phyloP scores from a whole-genome alignment of 2,888 invertebrate genomes.

The Phaonia tiefii region DNA sequence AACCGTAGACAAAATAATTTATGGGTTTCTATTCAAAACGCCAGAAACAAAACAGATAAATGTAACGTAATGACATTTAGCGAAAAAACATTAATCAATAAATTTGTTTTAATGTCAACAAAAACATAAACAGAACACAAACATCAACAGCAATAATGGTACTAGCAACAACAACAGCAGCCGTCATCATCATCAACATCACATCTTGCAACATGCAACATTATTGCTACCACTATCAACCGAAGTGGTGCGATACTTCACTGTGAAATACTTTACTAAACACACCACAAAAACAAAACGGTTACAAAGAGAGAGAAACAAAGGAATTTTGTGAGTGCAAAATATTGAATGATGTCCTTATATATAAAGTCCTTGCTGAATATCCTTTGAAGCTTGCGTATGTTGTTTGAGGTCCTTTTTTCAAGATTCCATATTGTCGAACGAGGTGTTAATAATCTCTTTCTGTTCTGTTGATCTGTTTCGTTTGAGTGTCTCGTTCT shows the following conservation, averaged over 20 bases:
- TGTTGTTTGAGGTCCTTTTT: neutral
- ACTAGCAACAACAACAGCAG: constrained; percentile 25
- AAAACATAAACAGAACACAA: constrained; percentile 45
- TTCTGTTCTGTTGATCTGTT: constrained; percentile 49
- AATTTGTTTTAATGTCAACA: constrained; percentile 75
- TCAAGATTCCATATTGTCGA: neutral
- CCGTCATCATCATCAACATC: neutral
- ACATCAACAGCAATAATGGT: constrained; percentile 13
- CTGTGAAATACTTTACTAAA: neutral
- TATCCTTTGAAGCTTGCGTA: constrained; percentile 15
- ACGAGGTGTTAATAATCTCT: constrained; percentile 65
- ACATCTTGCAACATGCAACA: neutral
- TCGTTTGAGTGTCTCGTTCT: neutral
- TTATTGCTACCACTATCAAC: neutral
- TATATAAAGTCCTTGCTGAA: neutral
- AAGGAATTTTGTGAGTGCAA: neutral
- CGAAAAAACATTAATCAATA: constrained; percentile 77
- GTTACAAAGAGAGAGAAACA: constrained; percentile 36
- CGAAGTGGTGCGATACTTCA: neutral
- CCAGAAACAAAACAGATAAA: constrained; percentile 55
- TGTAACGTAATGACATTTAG: constrained; percentile 60
- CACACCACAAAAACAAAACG: constrained; percentile 39
- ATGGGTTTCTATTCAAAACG: constrained; percentile 59
- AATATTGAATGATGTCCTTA: neutral
- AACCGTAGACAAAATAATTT: constrained; percentile 56